phyloP scores from a whole-genome alignment of 2,113 vertebrate species.

The Podocnemis expansa region DNA sequence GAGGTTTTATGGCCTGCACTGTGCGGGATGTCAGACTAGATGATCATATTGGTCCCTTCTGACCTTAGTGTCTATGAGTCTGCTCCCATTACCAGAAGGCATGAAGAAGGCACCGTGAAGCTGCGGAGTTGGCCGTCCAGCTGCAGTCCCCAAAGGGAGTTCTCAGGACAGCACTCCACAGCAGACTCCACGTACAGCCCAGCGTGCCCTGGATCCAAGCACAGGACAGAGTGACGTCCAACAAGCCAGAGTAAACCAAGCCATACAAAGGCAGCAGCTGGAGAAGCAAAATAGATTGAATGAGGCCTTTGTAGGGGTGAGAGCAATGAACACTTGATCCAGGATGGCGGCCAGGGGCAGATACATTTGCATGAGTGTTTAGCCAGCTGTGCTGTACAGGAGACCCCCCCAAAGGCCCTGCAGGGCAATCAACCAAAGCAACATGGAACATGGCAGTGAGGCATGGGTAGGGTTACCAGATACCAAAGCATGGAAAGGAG shows the following conservation, averaged over 20 bases:
- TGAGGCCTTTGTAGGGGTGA: neutral
- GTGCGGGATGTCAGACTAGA: too few species aligned
- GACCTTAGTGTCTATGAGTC: too few species aligned
- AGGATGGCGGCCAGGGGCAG: neutral
- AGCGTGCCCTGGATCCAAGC: neutral
- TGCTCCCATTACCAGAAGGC: neutral
- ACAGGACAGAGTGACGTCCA: neutral
- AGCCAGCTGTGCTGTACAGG: too few species aligned
- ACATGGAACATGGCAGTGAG: too few species aligned
- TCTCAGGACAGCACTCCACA: neutral
- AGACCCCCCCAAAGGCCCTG: too few species aligned
- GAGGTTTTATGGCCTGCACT: too few species aligned
- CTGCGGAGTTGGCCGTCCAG: neutral
- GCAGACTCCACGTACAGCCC: neutral
- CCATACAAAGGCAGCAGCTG: constrained; percentile 8
- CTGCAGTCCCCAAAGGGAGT: constrained; percentile 4
- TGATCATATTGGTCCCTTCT: too few species aligned
- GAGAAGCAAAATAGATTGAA: neutral
- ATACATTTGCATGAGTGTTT: neutral
- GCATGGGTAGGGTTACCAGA: too few species aligned
- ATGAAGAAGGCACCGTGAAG: neutral
- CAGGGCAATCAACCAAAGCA: too few species aligned
- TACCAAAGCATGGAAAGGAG: too few species aligned
- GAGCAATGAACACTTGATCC: neutral
- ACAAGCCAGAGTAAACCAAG: neutral